Evolutionary conservation across 2,888 invertebrate species (phyloP).

Genomic region (Drosophila sordidapex): DNA sequence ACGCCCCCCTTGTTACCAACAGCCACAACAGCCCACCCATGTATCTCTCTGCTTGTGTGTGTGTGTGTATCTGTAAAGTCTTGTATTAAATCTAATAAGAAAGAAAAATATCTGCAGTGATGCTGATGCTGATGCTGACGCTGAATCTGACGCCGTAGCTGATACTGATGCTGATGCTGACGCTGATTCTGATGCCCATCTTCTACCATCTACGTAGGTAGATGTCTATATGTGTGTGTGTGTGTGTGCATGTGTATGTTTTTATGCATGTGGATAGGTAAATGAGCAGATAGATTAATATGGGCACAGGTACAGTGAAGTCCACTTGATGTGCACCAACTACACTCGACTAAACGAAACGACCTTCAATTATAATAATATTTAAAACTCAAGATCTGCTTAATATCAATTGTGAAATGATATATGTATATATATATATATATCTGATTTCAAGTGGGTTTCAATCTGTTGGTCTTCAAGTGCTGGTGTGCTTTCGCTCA

Average conservation of each 20-base stretch:
- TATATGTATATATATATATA: neutral
- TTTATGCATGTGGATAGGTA: neutral
- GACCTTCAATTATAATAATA: neutral
- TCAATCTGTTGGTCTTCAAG: no score
- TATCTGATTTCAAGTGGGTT: neutral
- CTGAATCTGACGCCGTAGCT: neutral
- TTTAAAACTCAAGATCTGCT: neutral
- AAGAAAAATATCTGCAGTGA: constrained; percentile 55
- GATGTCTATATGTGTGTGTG: neutral
- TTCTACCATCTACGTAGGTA: constrained; percentile 35
- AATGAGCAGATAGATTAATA: constrained; percentile 5
- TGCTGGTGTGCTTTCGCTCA: neutral
- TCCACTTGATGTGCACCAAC: neutral
- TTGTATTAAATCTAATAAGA: constrained; percentile 68
- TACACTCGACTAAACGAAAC: neutral
- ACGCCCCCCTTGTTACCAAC: neutral
- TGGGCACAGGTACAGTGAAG: neutral
- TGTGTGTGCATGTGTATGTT: neutral
- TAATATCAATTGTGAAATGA: neutral
- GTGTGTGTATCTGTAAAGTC: constrained; percentile 47
- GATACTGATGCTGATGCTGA: neutral
- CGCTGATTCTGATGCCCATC: constrained; percentile 1
- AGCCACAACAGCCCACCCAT: constrained; percentile 33
- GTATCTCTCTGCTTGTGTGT: constrained; percentile 4
- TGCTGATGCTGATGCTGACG: constrained; percentile 3